These are phyloP conservation scores for Microtus richardsoni DNA, from an alignment of 2,113 vertebrate genomes.

Conservation along the genomic window DNA sequence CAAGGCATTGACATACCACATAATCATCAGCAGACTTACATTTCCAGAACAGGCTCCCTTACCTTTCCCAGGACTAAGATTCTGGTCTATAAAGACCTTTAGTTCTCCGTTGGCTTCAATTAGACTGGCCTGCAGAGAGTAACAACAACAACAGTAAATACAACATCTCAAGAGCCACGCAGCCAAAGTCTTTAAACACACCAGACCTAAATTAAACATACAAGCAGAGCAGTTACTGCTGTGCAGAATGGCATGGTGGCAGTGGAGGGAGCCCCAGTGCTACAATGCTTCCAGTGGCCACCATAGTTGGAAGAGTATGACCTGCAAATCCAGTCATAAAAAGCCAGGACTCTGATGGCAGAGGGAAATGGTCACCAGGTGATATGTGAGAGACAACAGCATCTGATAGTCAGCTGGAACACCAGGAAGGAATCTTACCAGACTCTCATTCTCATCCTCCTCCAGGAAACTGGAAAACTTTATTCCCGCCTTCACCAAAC, in stretches of 20 bases:
- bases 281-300: not conserved
- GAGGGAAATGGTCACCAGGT: not conserved
- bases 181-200: not conserved
- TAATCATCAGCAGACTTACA: not conserved
- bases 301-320: not conserved
- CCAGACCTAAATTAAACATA: not conserved
- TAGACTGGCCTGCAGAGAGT: conserved; percentile 93
- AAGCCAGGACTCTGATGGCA: not conserved
- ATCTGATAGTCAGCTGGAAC: not conserved
- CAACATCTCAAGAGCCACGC: not conserved
- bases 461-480: not conserved
- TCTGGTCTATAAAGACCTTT: conserved; percentile 99
- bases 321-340: not conserved
- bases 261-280: not conserved
- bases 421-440: not conserved
- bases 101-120: conserved; percentile 99
- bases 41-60: conserved; percentile 65
- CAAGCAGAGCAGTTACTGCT: not conserved
- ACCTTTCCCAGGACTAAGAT: conserved; percentile 99
- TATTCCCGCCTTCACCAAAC: not conserved
- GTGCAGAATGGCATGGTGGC: not conserved
- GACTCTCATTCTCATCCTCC: not conserved
- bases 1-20: not conserved
- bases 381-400: not conserved
- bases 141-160: conserved; percentile 50